Evolutionary conservation across 2,888 invertebrate species (phyloP).

Genomic region (Morinoia aosen): DNA sequence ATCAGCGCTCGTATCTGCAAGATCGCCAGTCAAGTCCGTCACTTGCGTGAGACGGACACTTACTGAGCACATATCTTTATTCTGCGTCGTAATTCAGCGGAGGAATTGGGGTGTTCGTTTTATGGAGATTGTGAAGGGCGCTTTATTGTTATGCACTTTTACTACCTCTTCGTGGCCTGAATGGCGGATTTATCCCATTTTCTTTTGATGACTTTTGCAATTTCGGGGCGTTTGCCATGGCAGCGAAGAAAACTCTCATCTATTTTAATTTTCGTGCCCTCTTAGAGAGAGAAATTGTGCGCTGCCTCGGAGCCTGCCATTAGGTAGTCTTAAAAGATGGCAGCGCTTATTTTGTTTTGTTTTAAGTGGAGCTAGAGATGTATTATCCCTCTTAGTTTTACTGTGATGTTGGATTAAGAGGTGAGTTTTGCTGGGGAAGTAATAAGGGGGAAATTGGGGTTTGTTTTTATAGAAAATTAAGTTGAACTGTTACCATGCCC

Average conservation of each 20-base stretch:
- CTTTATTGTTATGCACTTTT: constrained; percentile 12
- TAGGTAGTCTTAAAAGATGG: neutral
- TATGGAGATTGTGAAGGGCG: neutral
- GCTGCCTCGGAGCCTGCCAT: neutral
- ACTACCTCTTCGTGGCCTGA: neutral
- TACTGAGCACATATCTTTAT: neutral
- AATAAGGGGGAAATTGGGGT: no score
- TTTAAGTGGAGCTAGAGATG: neutral
- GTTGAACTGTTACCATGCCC: no score
- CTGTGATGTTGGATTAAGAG: neutral
- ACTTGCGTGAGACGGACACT: neutral
- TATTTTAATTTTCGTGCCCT: neutral
- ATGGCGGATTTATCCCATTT: neutral
- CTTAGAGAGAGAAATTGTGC: neutral
- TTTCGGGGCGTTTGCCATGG: neutral
- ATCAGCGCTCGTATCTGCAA: neutral
- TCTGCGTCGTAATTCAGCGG: neutral
- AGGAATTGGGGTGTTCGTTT: constrained; percentile 6
- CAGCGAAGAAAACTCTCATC: neutral
- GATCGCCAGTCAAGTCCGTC: neutral
- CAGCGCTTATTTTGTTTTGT: neutral
- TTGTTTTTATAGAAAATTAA: no score
- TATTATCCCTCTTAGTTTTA: neutral
- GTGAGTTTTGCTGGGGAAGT: no score
- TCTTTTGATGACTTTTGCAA: neutral